Evolutionary conservation across 2,113 vertebrate species (phyloP).

Genomic region (Phrynosoma blainvillii): DNA sequence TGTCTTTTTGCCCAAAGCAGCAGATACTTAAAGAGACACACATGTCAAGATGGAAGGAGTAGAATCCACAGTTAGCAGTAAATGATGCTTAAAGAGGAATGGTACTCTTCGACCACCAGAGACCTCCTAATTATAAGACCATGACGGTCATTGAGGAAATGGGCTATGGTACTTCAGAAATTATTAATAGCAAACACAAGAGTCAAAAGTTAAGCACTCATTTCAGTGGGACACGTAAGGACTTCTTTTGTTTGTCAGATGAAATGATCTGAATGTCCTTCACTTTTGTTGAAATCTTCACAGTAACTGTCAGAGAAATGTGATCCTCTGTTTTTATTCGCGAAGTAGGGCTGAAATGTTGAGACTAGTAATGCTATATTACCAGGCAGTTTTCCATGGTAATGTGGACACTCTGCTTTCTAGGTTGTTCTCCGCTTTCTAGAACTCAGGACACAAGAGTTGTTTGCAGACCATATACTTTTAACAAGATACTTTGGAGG

Average conservation of each 20-base stretch:
- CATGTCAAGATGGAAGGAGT: neutral
- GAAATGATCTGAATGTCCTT: neutral
- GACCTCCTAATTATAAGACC: neutral
- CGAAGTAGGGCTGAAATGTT: neutral
- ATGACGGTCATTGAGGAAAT: neutral
- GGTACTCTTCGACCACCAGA: neutral
- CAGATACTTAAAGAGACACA: neutral
- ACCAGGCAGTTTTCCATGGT: neutral
- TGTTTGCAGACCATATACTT: neutral
- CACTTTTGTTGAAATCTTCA: neutral
- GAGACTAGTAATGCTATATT: neutral
- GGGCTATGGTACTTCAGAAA: neutral
- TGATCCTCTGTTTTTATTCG: neutral
- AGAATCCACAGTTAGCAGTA: neutral
- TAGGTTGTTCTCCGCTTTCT: neutral
- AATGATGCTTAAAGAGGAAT: no score
- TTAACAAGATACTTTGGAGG: neutral
- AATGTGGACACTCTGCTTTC: neutral
- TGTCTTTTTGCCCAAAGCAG: neutral
- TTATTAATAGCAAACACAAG: neutral
- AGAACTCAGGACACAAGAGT: neutral
- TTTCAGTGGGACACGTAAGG: neutral
- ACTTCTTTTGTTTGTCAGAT: neutral
- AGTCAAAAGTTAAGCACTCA: neutral
- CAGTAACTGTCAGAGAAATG: neutral